Base-by-base conservation (phyloP, 2,113 vertebrate genomes). In the Xiphophorus hellerii region DNA sequence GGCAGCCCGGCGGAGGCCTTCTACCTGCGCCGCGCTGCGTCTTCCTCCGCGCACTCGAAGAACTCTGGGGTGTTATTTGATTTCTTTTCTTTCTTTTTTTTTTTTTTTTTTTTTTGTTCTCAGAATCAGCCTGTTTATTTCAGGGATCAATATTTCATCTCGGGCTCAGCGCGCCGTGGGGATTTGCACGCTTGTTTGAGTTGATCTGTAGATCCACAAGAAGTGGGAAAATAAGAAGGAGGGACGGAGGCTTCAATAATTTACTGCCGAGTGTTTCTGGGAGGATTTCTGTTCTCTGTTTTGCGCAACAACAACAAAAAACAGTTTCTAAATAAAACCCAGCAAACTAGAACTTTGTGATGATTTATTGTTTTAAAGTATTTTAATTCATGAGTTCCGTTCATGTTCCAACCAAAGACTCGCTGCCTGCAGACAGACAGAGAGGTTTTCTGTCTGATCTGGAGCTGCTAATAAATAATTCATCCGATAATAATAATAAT, bases 91-190 rank as follows among this genome's bases (percentile, higher is more conserved):
- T 2, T 29, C 29, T 29, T 29, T 29, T 2, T 31, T 31, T 6
- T n/a, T n/a, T n/a, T n/a, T n/a, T n/a, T n/a, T n/a, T n/a, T 0
- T 37, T 12, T 11, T 12, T 10, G 10, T 10, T 37, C 35, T 11
- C 35, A 37, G 35, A 12, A 37, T 37, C 80, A 84, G 85, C 69
- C 71, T 66, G 81, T 44, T 48, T 82, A 77, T 84, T 83, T 77
- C 75, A 54, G 37, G 66, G 77, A 90, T 92, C 73, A 86, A 84
- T 90, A 69, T 87, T 93, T 90, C 66, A 83, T 89, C 62, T 35
- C 17, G 44, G 44, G 5, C 35, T 48, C 44, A 6, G 4, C 5
- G 1, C 44, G 11, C 72, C 51, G 76, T 54, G 77, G 35, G 35
- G 76, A 13, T 73, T 72, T 69, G 81, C 60, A n/a, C 81, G 85